Percentiles rank a stretch among this genome's conserved stretches.
phyloP scores from a whole-genome alignment of 2,113 vertebrate genomes.

The Myotis yumanensis region DNA sequence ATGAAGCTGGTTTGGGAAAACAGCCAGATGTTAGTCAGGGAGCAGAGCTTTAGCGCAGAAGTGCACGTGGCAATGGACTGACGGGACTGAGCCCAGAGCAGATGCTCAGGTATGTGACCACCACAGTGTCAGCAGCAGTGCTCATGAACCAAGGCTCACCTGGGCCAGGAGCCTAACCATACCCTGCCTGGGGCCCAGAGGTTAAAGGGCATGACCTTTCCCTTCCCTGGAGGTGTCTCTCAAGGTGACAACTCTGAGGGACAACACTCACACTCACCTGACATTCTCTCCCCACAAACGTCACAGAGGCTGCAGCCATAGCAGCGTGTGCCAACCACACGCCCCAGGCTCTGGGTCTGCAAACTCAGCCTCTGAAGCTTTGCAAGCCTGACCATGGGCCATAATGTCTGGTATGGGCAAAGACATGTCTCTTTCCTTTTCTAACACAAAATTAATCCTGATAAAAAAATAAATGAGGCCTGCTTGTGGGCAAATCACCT shows the following conservation, averaged over 20 bases:
- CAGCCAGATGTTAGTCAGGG: neutral
- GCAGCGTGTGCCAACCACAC: fast-evolving
- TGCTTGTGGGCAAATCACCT: neutral
- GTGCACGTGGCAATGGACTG: fast-evolving
- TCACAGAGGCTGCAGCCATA: neutral
- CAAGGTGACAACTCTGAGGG: neutral
- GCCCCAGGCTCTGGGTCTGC: neutral
- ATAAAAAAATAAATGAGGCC: conserved; percentile 44
- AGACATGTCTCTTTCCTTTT: neutral
- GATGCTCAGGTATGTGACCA: fast-evolving
- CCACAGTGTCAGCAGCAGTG: neutral
- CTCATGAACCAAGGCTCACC: neutral
- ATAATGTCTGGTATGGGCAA: neutral
- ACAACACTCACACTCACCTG: neutral
- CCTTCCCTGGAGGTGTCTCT: neutral
- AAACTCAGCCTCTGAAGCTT: no score
- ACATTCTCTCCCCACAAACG: neutral
- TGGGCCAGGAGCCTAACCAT: neutral
- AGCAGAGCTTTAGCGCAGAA: neutral
- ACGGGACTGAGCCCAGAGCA: neutral
- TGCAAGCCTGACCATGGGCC: no score
- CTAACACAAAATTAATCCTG: neutral
- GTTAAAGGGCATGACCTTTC: neutral
- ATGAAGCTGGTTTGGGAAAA: neutral
- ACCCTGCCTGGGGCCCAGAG: neutral